Base-by-base conservation (phyloP, 2,797 vertebrate genomes). In the Labroides dimidiatus region DNA sequence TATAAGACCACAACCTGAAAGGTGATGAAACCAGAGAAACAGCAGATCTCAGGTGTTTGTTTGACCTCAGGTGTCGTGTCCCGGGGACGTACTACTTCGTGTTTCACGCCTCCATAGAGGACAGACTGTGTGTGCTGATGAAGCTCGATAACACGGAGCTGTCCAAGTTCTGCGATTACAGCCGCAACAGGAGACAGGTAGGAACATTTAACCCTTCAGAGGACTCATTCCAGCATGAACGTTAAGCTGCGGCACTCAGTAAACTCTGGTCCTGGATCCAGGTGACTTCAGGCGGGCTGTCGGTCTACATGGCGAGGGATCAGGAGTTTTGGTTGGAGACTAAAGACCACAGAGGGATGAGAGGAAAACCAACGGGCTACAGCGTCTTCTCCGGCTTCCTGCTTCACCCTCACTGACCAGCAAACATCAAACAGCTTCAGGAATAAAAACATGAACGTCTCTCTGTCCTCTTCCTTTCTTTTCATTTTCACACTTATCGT, bases 371-470 rank as follows among this genome's bases (percentile, higher is more conserved):
- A 0, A 2, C 0, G 0, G 86, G 79, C 0, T 64, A 76, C 84
- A 92, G 90, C 80, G 33, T 91, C 61, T 92, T 92, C 72, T 84
- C 89, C 0, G 90, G 90, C 48, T 92, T 91, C 84, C 80, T 92
- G 67, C 64, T 91, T 62, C 65, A 75, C 0, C 0, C 67, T 6
- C 68, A 83, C 53, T 86, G 64, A 90, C 0, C 14, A 6, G 30
- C 67, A 48, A 12, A 2, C 10, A n/a, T 39, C 13, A 14, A 13
- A 45, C 47, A 7, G 6, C 2, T 16, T 71, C 11, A 19, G 5
- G 20, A 49, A 24, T 24, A 0, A 49, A 14, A 24, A 14, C 13
- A 6, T 1, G 2, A 37, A 37, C 37, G 6, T 36, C 36, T 36
- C 11, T 9, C 37, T 11, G 13, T 39, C 37, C 2, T 36, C 11